A percentile compares a stretch with the other conserved stretches of the same genome.
phyloP scores from a whole-genome alignment of 2,113 vertebrate genomes.

The Anolis sagrei region DNA sequence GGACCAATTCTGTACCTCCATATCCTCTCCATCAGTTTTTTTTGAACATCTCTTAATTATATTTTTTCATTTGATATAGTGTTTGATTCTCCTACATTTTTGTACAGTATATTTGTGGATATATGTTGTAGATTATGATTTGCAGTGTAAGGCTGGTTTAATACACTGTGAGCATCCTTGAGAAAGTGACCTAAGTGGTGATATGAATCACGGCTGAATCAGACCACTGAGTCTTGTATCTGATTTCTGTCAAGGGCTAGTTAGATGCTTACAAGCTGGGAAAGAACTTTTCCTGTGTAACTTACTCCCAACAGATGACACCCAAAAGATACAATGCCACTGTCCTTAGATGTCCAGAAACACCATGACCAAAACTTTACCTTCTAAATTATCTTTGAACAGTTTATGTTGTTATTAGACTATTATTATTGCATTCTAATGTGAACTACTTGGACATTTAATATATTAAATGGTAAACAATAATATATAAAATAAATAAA shows the following conservation, averaged over 20 bases:
- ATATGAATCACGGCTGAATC: neutral
- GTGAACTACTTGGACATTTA: neutral
- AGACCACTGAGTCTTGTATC: neutral
- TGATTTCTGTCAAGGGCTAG: neutral
- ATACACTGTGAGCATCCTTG: neutral
- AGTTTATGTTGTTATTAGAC: neutral
- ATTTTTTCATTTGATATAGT: no score
- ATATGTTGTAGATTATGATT: no score
- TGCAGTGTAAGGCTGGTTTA: neutral
- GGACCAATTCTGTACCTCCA: no score
- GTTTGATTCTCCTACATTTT: no score
- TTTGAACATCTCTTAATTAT: no score
- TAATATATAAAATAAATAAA: no score
- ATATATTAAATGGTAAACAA: neutral
- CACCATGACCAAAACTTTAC: neutral
- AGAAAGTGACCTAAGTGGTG: neutral
- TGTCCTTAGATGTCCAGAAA: neutral
- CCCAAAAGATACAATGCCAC: neutral
- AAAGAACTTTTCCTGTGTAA: neutral
- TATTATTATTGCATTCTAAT: neutral
- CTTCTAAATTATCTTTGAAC: neutral
- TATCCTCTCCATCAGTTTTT: no score
- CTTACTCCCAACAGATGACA: neutral
- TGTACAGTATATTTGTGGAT: no score
- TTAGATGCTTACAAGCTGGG: neutral